Conservation (phyloP, 2,888 invertebrate species). For the Candidula unifasciata region DNA sequence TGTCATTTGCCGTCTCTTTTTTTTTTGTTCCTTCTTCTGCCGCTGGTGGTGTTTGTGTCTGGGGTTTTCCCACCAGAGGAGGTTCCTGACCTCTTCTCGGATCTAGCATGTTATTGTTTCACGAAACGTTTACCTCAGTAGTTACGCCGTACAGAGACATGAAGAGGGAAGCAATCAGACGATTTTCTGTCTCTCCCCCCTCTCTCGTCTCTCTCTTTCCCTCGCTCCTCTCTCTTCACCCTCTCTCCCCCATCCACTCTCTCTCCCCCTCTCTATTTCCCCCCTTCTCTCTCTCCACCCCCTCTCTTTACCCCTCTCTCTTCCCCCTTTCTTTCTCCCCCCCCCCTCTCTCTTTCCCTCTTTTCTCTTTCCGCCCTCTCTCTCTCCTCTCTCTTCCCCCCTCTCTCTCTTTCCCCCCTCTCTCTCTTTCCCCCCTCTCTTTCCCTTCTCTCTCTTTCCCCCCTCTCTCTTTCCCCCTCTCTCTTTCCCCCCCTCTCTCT, state of each 20-base stretch:
- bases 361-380: background rate
- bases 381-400: no score
- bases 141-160: background rate
- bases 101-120: background rate
- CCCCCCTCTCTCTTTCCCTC: background rate
- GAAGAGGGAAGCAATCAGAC: background rate
- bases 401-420: background rate
- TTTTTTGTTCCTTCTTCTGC: no score
- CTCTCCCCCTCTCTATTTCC: background rate
- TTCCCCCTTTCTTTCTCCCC: background rate
- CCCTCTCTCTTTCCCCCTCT: background rate
- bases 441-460: background rate
- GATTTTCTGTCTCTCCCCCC: no score
- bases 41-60: background rate
- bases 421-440: background rate
- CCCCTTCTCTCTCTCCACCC: background rate
- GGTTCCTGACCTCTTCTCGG: background rate
- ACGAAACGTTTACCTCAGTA: slow-evolving; percentile 10
- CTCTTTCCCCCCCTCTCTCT: background rate
- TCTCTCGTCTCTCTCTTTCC: background rate
- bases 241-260: background rate
- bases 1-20: background rate
- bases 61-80: background rate
- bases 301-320: no score
- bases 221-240: background rate